These are phyloP conservation scores for Archivesica marissinica DNA, from an alignment of 1,140 invertebrate genomes.

Conservation along the genomic window DNA sequence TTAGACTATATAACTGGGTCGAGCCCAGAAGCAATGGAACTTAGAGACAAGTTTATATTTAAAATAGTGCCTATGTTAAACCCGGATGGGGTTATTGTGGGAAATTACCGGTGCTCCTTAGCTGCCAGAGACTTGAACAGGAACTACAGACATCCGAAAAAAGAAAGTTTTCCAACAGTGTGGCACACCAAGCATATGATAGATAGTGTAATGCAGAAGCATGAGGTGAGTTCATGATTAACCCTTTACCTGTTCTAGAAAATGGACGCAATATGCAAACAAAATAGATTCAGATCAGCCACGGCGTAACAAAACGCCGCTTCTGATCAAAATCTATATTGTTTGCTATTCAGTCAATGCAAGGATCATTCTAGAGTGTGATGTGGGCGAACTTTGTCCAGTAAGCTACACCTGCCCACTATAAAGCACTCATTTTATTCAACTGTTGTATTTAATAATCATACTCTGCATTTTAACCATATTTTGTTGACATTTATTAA, in stretches of 20 bases:
- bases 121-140: constrained; percentile 82
- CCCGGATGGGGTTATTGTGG: constrained; percentile 84
- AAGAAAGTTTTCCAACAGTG: constrained; percentile 81
- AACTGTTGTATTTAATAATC: too few species aligned
- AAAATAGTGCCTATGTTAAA: constrained; percentile 86
- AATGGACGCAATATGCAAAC: too few species aligned
- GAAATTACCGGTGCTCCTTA: constrained; percentile 83
- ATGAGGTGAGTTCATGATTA: constrained; percentile 72
- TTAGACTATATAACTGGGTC: constrained; percentile 80
- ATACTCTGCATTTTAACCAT: too few species aligned
- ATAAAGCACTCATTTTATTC: too few species aligned
- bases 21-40: constrained; percentile 74
- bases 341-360: too few species aligned
- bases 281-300: too few species aligned
- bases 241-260: background rate
- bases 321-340: too few species aligned
- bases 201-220: constrained; percentile 71
- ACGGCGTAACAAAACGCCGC: too few species aligned
- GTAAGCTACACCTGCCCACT: too few species aligned
- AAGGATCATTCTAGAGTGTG: too few species aligned
- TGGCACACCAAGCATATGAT: constrained; percentile 79
- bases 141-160: constrained; percentile 81
- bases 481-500: too few species aligned
- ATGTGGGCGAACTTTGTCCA: too few species aligned
- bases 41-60: constrained; percentile 87